phyloP scores from a whole-genome alignment of 2,113 vertebrate species.

The Trinectes maculatus region DNA sequence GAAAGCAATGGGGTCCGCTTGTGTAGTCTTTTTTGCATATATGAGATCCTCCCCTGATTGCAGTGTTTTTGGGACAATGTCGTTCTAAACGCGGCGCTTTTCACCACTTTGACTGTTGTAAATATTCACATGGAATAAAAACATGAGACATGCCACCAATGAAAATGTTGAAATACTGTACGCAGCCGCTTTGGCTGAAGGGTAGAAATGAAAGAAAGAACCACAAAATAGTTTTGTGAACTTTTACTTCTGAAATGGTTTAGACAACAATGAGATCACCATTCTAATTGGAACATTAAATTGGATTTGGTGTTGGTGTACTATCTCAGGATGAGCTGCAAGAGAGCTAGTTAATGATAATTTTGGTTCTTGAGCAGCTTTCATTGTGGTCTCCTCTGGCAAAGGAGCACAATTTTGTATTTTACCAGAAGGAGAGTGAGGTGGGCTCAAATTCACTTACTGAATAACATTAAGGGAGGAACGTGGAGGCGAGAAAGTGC shows the following conservation, averaged over 20 bases:
- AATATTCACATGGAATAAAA: constrained; percentile 69
- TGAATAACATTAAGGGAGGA: constrained; percentile 65
- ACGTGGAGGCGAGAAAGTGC: constrained; percentile 51
- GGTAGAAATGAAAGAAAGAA: constrained; percentile 32
- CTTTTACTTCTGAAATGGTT: constrained; percentile 55
- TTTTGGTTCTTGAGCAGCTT: constrained; percentile 43
- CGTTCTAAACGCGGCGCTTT: constrained; percentile 56
- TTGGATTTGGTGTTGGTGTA: constrained; percentile 12
- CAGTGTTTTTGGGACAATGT: constrained; percentile 70
- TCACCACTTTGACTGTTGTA: constrained; percentile 50
- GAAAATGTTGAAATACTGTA: constrained; percentile 31
- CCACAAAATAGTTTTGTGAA: constrained; percentile 21
- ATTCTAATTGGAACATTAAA: constrained; percentile 42
- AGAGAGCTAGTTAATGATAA: constrained; percentile 45
- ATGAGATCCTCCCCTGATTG: constrained; percentile 66
- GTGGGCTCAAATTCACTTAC: constrained; percentile 58
- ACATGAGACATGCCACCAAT: constrained; percentile 36
- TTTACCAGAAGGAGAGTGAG: constrained; percentile 45
- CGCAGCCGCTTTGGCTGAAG: constrained; percentile 23
- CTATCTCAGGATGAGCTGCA: constrained; percentile 15
- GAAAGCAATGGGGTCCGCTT: constrained; percentile 50
- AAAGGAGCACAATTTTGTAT: constrained; percentile 50
- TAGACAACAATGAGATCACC: constrained; percentile 53
- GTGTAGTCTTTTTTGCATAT: constrained; percentile 67
- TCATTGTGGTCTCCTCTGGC: constrained; percentile 44